These are phyloP conservation scores for Holotrichia oblita DNA, from an alignment of 1,140 invertebrate species.

Conservation along the genomic window DNA sequence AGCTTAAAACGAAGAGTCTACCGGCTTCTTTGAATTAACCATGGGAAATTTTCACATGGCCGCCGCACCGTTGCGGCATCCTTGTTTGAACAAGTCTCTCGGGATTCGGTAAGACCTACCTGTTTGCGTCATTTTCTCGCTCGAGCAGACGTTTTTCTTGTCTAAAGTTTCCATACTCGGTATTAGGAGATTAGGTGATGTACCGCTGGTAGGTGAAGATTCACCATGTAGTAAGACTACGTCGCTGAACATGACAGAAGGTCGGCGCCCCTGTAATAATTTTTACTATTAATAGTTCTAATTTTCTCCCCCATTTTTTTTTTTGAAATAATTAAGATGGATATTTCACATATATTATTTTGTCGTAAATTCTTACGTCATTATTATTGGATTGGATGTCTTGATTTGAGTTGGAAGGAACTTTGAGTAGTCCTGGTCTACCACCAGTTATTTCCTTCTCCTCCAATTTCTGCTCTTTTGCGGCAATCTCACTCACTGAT, in stretches of 20 bases:
- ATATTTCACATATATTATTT: not conserved
- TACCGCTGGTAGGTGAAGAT: constrained; percentile 45
- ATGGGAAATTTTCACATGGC: not conserved
- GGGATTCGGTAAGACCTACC: constrained; percentile 60
- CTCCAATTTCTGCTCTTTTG: constrained; percentile 45
- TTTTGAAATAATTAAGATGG: too few relatives aligned
- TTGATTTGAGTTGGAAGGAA: constrained; percentile 64
- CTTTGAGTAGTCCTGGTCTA: constrained; percentile 64
- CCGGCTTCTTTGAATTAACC: constrained; percentile 13
- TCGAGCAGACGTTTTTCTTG: constrained; percentile 79
- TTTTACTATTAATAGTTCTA: too few relatives aligned
- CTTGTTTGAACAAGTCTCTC: not conserved
- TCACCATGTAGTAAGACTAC: constrained; percentile 78
- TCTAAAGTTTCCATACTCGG: constrained; percentile 56
- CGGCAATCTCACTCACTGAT: constrained; percentile 54
- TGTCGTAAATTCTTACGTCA: constrained; percentile 50
- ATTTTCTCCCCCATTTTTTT: too few relatives aligned
- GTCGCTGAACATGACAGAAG: constrained; percentile 89
- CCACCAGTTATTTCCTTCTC: constrained; percentile 28
- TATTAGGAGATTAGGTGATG: constrained; percentile 55
- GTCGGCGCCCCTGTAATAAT: constrained; percentile 65
- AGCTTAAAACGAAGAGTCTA: not conserved
- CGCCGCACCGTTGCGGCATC: not conserved
- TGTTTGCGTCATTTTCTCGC: constrained; percentile 89
- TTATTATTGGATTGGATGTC: constrained; percentile 56